These are phyloP conservation scores for Pterophyllum scalare DNA, from an alignment of 2,113 vertebrate genomes.

Conservation along the genomic window DNA sequence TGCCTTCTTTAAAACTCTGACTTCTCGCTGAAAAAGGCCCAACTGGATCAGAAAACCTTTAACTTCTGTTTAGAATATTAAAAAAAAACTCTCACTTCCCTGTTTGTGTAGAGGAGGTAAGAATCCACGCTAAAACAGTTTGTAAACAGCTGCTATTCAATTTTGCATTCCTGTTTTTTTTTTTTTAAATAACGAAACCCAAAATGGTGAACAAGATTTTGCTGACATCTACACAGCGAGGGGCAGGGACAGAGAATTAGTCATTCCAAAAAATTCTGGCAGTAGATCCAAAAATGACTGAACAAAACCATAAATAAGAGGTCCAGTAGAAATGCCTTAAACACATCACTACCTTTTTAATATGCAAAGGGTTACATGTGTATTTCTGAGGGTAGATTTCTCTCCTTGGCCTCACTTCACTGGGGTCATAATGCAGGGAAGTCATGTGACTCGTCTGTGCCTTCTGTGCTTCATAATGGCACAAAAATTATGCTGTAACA, in stretches of 20 bases:
- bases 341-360: neutral
- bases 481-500: neutral
- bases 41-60: neutral
- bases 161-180: neutral
- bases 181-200: neutral
- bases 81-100: neutral
- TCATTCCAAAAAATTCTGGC: neutral
- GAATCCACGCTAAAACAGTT: neutral
- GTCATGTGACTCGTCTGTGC: neutral
- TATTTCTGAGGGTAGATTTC: no score
- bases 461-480: no score
- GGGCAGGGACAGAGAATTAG: neutral
- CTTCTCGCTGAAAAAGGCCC: constrained; percentile 12
- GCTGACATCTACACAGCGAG: neutral
- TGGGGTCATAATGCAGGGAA: no score
- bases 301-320: neutral
- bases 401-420: no score
- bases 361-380: neutral
- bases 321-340: neutral
- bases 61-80: neutral
- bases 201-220: neutral
- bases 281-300: neutral
- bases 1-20: constrained; percentile 44
- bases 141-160: neutral
- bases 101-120: neutral